Evolutionary conservation across 2,797 vertebrate genomes (phyloP).

Genomic region (Chanos chanos): DNA sequence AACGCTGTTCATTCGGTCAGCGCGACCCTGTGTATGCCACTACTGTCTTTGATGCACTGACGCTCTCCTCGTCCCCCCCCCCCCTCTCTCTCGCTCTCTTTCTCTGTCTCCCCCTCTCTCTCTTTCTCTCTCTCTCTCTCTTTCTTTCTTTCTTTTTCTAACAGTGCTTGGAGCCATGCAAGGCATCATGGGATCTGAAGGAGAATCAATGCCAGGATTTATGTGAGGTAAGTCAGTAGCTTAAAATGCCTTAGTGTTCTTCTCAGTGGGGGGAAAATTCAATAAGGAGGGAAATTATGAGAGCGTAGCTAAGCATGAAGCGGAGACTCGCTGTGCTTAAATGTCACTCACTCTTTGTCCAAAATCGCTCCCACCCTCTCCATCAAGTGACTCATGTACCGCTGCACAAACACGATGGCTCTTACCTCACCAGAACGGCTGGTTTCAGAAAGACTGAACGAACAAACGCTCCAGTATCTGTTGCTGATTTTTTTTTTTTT

Average conservation of each 20-base stretch:
- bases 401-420: conserved; percentile 67
- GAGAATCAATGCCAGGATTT: conserved; percentile 91
- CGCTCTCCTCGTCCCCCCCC: conserved; percentile 45
- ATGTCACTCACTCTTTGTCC: no score
- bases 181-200: conserved; percentile 87
- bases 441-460: no score
- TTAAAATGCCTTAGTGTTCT: no score
- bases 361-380: conserved; percentile 47
- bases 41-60: conserved; percentile 62
- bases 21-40: no score
- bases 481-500: no score
- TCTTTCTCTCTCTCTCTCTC: not conserved
- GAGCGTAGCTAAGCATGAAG: conserved; percentile 52
- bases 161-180: conserved; percentile 96
- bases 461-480: no score
- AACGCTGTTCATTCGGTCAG: conserved; percentile 57
- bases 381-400: conserved; percentile 53
- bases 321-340: no score
- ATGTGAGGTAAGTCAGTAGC: conserved; percentile 85
- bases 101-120: not conserved
- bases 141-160: conserved; percentile 42
- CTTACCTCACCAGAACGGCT: no score
- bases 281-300: conserved; percentile 54
- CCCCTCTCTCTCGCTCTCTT: no score
- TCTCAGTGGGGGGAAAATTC: conserved; percentile 57